Evolutionary conservation across 2,888 invertebrate genomes (phyloP), one percentile per base, ranked within the genome.

Genomic region (Patella caerulea): DNA sequence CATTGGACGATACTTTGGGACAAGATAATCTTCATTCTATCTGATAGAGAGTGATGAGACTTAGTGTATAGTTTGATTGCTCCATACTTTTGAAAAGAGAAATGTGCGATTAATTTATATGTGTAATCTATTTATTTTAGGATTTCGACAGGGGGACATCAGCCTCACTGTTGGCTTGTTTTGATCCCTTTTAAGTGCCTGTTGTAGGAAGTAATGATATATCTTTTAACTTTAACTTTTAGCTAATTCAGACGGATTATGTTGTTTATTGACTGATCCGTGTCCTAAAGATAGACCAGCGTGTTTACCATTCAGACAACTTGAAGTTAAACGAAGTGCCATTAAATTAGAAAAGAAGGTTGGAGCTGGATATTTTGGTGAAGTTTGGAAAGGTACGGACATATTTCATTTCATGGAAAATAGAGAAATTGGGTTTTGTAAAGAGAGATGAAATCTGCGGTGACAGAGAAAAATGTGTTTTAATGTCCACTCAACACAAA

Each of bases 361-460:
- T 79, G 99, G 99, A 0, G 96, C 96, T 86, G 99, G 99, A 29
- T 98, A 98, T 93, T 99, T 99, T 90, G 99, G 98, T 5, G 98
- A 98, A 92, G 98, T 98, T 5, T 98, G 95, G 93, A 97, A 86
- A 92, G 94, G 94, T 82, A 96, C n/a, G 3, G 65, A 9, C 11
- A 19, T 19, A 24, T 17, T 71, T 45, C 12, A 29, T 45, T 7
- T 1, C 17, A 24, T 17, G 29, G 45, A 34, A 34, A 34, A 34
- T 34, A 34, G 34, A 34, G 34, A 34, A 5, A 34, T 34, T 4
- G 34, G 4, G 12, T 70, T 70, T 70, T n/a, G 5, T 19, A 19
- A 14, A 5, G 14, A 17, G 17, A 70, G 17, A 17, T 24, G 29
- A 70, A 15, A 17, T 5, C 70, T 70, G 17, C n/a, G 14, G 19